These are phyloP conservation scores for Acromyrmex heyeri DNA, from an alignment of 1,140 invertebrate species.

Conservation along the genomic window DNA sequence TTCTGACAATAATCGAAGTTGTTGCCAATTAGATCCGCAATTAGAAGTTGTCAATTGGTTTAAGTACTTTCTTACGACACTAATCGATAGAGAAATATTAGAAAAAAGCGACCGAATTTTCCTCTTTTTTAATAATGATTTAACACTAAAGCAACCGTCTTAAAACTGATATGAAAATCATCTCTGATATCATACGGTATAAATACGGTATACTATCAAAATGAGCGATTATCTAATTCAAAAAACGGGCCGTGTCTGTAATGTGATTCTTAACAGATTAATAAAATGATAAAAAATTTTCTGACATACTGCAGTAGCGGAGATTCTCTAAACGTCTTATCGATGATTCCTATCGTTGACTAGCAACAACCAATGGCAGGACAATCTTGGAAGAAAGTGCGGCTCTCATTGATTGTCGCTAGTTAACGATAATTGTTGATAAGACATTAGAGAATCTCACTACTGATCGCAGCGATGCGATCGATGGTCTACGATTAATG, in stretches of 20 bases:
- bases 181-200: not conserved
- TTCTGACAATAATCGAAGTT: not conserved
- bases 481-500: not conserved
- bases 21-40: not conserved
- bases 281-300: constrained; percentile 17
- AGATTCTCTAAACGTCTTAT: no score
- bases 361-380: no score
- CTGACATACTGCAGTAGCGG: not conserved
- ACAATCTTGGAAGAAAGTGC: no score
- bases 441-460: no score
- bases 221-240: constrained; percentile 10
- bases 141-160: not conserved
- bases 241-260: not conserved
- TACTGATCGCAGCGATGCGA: not conserved
- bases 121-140: not conserved
- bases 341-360: no score
- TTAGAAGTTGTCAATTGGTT: not conserved
- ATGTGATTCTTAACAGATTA: not conserved
- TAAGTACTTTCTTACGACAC: not conserved
- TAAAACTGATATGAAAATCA: not conserved
- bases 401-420: no score
- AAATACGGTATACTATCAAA: not conserved
- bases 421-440: no score
- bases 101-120: not conserved
- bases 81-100: not conserved